Evolutionary conservation across 2,113 vertebrate genomes (phyloP).

Genomic region (Jacana jacana): DNA sequence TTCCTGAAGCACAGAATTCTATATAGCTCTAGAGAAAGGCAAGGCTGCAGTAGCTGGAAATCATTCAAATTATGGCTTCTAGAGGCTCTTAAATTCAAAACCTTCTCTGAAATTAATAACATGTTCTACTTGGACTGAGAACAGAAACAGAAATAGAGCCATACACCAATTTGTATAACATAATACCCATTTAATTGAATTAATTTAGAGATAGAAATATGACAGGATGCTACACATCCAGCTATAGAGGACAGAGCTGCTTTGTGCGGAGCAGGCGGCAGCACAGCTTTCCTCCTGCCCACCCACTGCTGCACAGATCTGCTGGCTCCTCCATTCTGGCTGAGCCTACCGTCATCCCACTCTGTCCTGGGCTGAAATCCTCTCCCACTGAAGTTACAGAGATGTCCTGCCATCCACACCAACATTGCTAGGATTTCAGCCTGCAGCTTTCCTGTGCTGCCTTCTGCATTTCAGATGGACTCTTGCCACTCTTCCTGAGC

Average conservation of each 20-base stretch:
- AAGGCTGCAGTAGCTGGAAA: background rate
- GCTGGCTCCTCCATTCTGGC: background rate
- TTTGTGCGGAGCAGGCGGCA: background rate
- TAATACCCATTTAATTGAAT: background rate
- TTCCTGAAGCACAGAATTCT: background rate
- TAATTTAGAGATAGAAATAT: background rate
- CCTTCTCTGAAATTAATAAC: conserved; percentile 5
- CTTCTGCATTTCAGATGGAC: background rate
- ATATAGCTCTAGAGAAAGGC: background rate
- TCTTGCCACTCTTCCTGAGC: background rate
- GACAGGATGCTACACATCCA: background rate
- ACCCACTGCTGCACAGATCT: background rate
- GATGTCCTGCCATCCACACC: background rate
- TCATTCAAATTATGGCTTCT: background rate
- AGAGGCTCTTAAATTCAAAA: background rate
- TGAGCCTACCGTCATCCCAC: fast-evolving
- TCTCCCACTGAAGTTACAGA: background rate
- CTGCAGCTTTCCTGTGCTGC: fast-evolving
- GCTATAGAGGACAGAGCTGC: background rate
- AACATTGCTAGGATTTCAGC: background rate
- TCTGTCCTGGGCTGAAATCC: background rate
- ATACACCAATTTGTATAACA: background rate
- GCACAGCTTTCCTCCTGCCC: background rate
- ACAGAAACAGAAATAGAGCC: conserved; percentile 21
- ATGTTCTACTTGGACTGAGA: background rate